These are phyloP conservation scores for Carassius carassius DNA, from an alignment of 2,113 vertebrate genomes.

Conservation along the genomic window DNA sequence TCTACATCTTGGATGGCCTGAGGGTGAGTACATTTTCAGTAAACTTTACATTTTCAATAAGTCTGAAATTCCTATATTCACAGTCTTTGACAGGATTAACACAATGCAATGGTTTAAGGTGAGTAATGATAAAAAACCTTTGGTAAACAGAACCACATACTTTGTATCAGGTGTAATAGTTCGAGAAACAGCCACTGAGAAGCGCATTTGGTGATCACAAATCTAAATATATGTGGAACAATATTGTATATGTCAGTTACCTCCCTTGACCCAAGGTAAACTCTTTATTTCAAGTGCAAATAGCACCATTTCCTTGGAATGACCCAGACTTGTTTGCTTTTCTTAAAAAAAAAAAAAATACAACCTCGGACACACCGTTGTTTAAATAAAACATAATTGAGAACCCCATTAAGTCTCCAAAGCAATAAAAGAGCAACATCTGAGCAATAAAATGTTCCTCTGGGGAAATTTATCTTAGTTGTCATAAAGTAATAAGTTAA, in stretches of 20 bases:
- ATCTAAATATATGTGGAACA: background rate
- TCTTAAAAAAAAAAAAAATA: background rate
- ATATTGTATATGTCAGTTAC: background rate
- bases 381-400: background rate
- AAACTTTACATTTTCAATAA: no score
- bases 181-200: background rate
- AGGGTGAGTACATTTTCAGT: no score
- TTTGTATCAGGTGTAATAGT: background rate
- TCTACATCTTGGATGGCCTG: no score
- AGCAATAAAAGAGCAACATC: slow-evolving; percentile 1
- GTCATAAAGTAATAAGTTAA: background rate
- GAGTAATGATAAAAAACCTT: background rate
- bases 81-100: background rate
- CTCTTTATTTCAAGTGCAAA: background rate
- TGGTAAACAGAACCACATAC: background rate
- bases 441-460: background rate
- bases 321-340: background rate
- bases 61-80: background rate
- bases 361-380: background rate
- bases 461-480: background rate
- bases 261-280: background rate
- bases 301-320: background rate
- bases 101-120: background rate
- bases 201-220: background rate
- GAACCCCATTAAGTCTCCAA: slow-evolving; percentile 9